Conservation (phyloP, 2,113 vertebrate genomes). For the Otocyon megalotis region DNA sequence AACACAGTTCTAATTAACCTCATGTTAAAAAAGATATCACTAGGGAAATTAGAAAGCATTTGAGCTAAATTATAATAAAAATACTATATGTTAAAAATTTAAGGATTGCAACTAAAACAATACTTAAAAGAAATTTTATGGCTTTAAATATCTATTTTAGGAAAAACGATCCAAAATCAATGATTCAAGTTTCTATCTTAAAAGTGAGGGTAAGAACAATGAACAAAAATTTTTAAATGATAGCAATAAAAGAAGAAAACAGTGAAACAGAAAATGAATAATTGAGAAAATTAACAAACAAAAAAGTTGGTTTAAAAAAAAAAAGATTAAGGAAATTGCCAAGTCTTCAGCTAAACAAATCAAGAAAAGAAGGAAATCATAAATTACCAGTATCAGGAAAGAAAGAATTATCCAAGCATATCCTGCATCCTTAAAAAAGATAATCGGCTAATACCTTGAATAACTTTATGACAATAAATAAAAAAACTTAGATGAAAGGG, state of each 20-base stretch:
- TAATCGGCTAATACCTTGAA: background rate
- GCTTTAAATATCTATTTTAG: background rate
- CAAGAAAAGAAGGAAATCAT: background rate
- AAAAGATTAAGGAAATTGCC: background rate
- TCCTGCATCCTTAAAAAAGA: background rate
- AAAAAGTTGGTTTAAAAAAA: background rate
- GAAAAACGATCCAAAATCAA: background rate
- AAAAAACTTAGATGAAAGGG: background rate
- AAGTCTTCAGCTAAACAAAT: background rate
- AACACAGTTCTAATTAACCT: background rate
- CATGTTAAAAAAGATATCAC: background rate
- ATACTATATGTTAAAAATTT: background rate
- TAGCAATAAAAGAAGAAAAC: background rate
- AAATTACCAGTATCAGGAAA: background rate
- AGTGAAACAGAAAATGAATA: background rate
- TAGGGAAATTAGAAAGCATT: background rate
- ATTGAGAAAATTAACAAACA: constrained; percentile 5
- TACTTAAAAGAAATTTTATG: background rate
- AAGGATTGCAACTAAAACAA: background rate
- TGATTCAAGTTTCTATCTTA: background rate
- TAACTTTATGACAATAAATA: background rate
- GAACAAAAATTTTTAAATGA: background rate
- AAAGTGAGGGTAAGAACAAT: background rate
- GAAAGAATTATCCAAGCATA: background rate
- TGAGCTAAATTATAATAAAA: background rate